These are phyloP conservation scores for Caenorhabditis latens DNA, from an alignment of 1,140 invertebrate species.

Conservation along the genomic window DNA sequence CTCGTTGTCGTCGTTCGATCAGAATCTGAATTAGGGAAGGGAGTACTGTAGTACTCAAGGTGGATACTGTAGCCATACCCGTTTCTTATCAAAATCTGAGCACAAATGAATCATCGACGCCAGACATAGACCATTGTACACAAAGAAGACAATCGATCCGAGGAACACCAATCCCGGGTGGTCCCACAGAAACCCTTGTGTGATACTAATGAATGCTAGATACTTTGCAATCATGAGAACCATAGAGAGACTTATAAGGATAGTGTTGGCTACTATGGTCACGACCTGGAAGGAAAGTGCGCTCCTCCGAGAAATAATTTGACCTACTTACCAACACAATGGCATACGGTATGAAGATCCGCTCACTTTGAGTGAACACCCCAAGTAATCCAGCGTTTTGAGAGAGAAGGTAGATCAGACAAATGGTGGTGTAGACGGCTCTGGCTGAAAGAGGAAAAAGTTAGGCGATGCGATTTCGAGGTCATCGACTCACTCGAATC, in stretches of 20 bases:
- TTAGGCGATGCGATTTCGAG: too few relatives aligned
- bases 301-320: background rate
- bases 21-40: background rate
- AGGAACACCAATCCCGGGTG: background rate
- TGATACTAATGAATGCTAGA: background rate
- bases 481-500: background rate
- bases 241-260: background rate
- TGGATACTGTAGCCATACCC: background rate
- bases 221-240: background rate
- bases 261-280: background rate
- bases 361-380: background rate
- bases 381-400: conserved; percentile 5
- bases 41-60: background rate
- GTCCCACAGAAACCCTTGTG: background rate
- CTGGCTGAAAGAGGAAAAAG: background rate
- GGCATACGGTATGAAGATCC: conserved; percentile 20
- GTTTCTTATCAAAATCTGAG: conserved; percentile 28
- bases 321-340: background rate
- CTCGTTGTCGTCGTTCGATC: background rate
- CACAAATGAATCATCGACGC: background rate
- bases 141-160: background rate
- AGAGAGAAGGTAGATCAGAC: background rate
- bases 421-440: background rate
- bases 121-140: background rate
- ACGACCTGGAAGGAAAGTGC: background rate